phyloP scores from a whole-genome alignment of 2,888 invertebrate genomes.

The Cataglyphis rosenhaueri region DNA sequence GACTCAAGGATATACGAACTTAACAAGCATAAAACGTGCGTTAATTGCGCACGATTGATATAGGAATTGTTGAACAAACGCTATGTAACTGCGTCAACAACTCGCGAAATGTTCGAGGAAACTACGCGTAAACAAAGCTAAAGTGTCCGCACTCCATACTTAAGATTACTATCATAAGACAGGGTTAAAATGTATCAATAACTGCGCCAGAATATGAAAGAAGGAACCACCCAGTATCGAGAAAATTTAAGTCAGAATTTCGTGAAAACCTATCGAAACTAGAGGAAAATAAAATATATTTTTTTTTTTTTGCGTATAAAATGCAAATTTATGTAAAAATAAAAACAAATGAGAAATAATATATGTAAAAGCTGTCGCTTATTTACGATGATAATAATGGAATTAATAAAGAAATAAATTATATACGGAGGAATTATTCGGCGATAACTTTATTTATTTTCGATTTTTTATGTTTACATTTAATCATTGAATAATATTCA shows the following conservation, averaged over 20 bases:
- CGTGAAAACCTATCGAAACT: not conserved
- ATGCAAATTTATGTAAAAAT: not conserved
- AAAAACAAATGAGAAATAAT: not conserved
- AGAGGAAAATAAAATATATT: not conserved
- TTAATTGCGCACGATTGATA: slow-evolving; percentile 27
- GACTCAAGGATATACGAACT: slow-evolving; percentile 37
- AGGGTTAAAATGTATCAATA: not conserved
- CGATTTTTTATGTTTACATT: not conserved
- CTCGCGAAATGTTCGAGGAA: slow-evolving; percentile 37
- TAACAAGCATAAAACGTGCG: slow-evolving; percentile 27
- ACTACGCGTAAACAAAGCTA: slow-evolving; percentile 12
- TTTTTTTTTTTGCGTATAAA: not conserved
- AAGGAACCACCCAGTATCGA: not conserved
- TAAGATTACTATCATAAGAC: not conserved
- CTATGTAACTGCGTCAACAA: not conserved
- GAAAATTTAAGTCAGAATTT: not conserved
- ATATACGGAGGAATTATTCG: not conserved
- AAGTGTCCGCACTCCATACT: not conserved
- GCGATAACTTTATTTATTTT: not conserved
- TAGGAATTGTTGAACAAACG: slow-evolving; percentile 43
- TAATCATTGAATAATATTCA: not conserved
- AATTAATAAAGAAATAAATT: not conserved
- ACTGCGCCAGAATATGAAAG: not conserved
- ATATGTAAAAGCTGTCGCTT: not conserved
- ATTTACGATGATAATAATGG: not conserved